Conservation (phyloP, 1,140 invertebrate genomes). For the Bradysia coprophila region DNA sequence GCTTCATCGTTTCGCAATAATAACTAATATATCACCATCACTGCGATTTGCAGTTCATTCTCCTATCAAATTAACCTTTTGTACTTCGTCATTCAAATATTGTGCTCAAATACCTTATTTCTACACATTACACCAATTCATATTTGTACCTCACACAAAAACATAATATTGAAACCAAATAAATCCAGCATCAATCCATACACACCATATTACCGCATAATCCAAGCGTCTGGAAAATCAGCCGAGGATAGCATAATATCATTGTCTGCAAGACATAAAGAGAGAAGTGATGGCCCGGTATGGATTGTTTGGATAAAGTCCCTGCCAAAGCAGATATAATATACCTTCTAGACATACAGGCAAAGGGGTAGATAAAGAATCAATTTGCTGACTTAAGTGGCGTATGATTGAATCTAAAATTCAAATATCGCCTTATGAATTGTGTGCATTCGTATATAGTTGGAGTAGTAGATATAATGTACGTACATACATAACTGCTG, state of each 20-base stretch:
- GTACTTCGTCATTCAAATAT: too few species aligned
- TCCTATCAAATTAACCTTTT: not conserved
- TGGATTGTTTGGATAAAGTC: not conserved
- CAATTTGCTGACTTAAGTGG: conserved; percentile 3
- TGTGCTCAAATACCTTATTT: too few species aligned
- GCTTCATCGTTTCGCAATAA: too few species aligned
- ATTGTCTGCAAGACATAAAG: too few species aligned
- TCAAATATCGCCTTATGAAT: not conserved
- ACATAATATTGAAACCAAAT: not conserved
- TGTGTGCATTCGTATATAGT: not conserved
- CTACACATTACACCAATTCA: not conserved
- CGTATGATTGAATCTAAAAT: conserved; percentile 4
- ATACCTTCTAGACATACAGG: too few species aligned
- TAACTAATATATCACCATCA: too few species aligned
- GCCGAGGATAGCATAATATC: not conserved
- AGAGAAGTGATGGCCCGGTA: too few species aligned
- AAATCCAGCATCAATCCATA: too few species aligned
- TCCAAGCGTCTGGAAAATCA: not conserved
- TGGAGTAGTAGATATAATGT: not conserved
- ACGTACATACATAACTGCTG: not conserved
- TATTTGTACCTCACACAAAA: not conserved
- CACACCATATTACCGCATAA: not conserved
- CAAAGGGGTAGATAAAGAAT: conserved; percentile 2
- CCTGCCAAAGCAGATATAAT: not conserved
- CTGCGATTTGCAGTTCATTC: not conserved